These are phyloP conservation scores for Platorchestia sp. DNA, from an alignment of 1,140 invertebrate genomes.

Conservation along the genomic window DNA sequence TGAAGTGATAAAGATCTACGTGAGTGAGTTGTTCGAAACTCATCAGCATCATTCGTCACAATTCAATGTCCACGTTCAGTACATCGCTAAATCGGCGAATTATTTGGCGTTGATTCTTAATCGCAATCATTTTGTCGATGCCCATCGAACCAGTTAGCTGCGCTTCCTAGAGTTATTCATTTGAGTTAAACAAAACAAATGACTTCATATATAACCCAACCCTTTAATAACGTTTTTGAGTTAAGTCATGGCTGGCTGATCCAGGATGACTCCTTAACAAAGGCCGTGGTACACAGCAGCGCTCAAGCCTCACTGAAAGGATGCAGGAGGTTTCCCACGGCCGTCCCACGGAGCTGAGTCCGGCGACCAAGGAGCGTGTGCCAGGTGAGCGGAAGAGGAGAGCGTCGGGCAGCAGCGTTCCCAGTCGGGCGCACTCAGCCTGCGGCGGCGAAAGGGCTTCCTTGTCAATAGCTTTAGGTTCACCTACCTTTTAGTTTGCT, in stretches of 20 bases:
- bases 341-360: not conserved
- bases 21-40: not conserved
- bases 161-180: not conserved
- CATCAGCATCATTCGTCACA: not conserved
- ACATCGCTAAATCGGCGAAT: not conserved
- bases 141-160: not conserved
- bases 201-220: not conserved
- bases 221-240: not conserved
- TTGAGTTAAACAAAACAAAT: not conserved
- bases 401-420: not conserved
- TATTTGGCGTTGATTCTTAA: not conserved
- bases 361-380: not conserved
- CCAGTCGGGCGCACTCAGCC: not conserved
- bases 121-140: not conserved
- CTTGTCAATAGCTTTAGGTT: not conserved
- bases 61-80: not conserved
- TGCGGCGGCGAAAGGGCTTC: not conserved
- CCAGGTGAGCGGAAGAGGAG: not conserved
- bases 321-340: conserved; percentile 31
- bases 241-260: not conserved
- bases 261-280: not conserved
- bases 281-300: not conserved
- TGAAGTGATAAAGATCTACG: not conserved
- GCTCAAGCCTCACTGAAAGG: not conserved
- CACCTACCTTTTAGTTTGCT: not conserved